Percentiles rank a stretch among this genome's conserved stretches.
Conservation (phyloP, 2,797 vertebrate species). For the Argyrosomus regius region DNA sequence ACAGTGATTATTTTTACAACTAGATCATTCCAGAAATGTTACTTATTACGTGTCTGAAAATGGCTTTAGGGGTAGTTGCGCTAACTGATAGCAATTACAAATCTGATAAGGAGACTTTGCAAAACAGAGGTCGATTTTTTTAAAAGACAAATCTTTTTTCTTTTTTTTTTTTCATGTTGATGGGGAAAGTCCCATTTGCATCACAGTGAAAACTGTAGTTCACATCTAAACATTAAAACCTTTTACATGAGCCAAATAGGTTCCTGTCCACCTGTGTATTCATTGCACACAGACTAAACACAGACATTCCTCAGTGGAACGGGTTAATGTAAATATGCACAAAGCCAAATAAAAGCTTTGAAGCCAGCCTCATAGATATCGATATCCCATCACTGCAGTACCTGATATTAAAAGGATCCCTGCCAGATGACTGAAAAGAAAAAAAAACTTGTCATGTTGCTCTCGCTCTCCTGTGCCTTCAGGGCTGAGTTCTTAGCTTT, state of each 20-base stretch:
- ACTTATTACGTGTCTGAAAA: neutral
- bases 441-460: conserved; percentile 66
- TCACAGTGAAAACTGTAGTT: neutral
- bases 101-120: conserved; percentile 1
- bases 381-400: conserved; percentile 62
- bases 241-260: conserved; percentile 19
- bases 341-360: conserved; percentile 63
- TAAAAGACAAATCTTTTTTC: neutral
- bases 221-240: conserved; percentile 3
- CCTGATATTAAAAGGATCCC: conserved; percentile 71
- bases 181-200: conserved; percentile 23
- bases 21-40: neutral
- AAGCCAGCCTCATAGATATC: conserved; percentile 63
- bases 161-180: neutral
- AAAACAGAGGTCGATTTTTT: neutral
- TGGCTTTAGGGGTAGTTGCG: neutral
- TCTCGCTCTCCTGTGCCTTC: conserved; percentile 60
- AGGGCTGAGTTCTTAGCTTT: conserved; percentile 74
- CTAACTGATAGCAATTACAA: neutral
- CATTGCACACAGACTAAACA: conserved; percentile 52
- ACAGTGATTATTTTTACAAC: neutral
- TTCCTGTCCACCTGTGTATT: conserved; percentile 24
- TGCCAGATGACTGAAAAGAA: conserved; percentile 61
- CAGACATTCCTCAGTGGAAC: conserved; percentile 56
- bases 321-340: conserved; percentile 53